phyloP scores from a whole-genome alignment of 2,113 vertebrate genomes.

The Anoura caudifer region DNA sequence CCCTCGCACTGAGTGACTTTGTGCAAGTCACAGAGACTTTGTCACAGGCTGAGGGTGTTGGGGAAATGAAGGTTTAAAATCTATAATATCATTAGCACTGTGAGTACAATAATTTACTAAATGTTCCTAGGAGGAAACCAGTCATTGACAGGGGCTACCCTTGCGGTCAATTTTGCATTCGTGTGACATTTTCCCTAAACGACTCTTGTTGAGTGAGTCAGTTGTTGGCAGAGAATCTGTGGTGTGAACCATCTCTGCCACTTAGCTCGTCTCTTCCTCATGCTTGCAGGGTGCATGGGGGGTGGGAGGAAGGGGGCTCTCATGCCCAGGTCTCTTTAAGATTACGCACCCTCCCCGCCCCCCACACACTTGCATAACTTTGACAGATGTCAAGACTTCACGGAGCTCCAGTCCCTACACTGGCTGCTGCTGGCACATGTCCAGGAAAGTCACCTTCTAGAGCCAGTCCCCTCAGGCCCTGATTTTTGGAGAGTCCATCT shows the following conservation, averaged over 20 bases:
- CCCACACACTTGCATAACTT: rapidly evolving
- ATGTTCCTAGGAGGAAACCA: background rate
- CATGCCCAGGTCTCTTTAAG: background rate
- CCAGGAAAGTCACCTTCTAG: background rate
- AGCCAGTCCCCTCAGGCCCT: background rate
- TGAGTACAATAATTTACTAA: background rate
- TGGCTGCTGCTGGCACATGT: rapidly evolving
- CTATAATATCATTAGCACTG: background rate
- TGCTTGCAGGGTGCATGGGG: background rate
- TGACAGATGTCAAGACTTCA: background rate
- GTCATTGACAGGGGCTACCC: background rate
- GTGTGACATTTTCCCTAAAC: background rate
- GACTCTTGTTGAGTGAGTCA: background rate
- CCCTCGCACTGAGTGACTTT: background rate
- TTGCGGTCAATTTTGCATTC: background rate
- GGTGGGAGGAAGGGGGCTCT: background rate
- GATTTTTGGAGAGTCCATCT: background rate
- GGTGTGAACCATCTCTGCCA: background rate
- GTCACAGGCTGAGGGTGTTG: background rate
- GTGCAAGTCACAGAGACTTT: background rate
- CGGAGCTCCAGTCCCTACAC: rapidly evolving
- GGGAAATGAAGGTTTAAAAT: slow-evolving; percentile 7
- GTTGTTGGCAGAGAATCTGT: background rate
- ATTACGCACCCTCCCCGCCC: background rate
- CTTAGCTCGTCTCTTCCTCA: rapidly evolving